Base-by-base conservation (phyloP, 2,113 vertebrate genomes). In the Corythornis cristatus region DNA sequence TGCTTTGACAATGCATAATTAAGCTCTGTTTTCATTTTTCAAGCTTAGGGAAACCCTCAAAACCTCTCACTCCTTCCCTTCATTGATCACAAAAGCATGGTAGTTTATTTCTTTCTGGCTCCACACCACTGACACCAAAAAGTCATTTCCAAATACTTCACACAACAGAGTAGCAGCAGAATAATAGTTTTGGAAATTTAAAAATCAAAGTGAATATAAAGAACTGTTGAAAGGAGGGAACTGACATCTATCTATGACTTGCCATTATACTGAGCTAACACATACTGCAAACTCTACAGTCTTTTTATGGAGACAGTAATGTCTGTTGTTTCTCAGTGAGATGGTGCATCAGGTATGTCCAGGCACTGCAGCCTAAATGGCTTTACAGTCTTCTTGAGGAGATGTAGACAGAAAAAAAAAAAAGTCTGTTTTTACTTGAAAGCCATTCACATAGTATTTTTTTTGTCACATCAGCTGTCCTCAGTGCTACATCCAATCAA, bases 1-100 rank as follows among this genome's bases (percentile, higher is more conserved):
- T 35, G 46, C 17, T 93, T 85, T 74, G 33, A 75, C 62, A 85
- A 82, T 25, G 26, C 0, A 0, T 11, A 77, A 57, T 72, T 84
- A 81, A 82, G 42, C n/a, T 72, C 37, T 72, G 70, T 37, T 93
- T 86, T 92, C 35, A 71, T 65, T 89, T 87, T 92, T 83, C 48
- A 42, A 57, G 23, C 26, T 72, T 31, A 89, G n/a, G 62, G 29
- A 84, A 92, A 82, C 14, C 21, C 74, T 90, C 37, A 61, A 92
- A 92, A 78, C 8, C 40, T 86, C 61, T 83, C 35, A 71, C 4
- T 81, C 40, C 74, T 67, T 90, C 31, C 57, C 48, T 93, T 31
- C 21, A 43, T 14, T 86, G 50, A 81, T 29, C 16, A 81, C 46
- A 75, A 60, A 90, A 77, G 23, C 43, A 70, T 29, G 40, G 29